Evolutionary conservation across 2,113 vertebrate species (phyloP), one percentile per base, ranked within the genome.

Genomic region (Varanus komodoensis): DNA sequence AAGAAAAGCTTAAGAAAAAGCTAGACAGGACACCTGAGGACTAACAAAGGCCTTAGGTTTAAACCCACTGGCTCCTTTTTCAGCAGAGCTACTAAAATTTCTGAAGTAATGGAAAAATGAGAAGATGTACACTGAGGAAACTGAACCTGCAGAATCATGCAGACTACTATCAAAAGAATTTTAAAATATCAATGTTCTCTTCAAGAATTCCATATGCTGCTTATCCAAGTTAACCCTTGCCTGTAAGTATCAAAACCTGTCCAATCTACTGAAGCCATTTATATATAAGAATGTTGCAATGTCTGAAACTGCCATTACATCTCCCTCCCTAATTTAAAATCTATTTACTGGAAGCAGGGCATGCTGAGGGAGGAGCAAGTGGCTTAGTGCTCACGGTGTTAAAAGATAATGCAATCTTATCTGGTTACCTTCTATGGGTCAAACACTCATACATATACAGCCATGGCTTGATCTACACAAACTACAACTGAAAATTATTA

Each of bases 31-130:
- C 3, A 87, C 0, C 93, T 52, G 89, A 7, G 89, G 87, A 86
- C 57, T 93, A 86, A 95, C 92, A 95, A 93, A 95, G 90, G 77
- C 93, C 87, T 83, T 83, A 91, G 94, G 93, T 93, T 90, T 29
- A 12, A 90, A 57, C 85, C 32, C 67, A 92, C 88, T 95, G 89
- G 94, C 12, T 54, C 61, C 52, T 89, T 54, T 85, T 92, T 93
- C 94, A 93, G 85, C 50, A 54, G 27, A 88, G 88, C 91, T 92
- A 90, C 8, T 82, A 38, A 82, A 82, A 91, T 83, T 86, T 19
- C 52, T 0, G n/a, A 89, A 87, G 90, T 68, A 91, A 90, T 82
- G 87, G 77, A 92, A 92, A 34, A 61, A 7, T 14, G 21, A 78
- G 6, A 82, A 2, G 17, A 82, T 7, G 32, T 21, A 38, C 27